phyloP scores from a whole-genome alignment of 2,888 invertebrate genomes.

The Agonopterix arenella region DNA sequence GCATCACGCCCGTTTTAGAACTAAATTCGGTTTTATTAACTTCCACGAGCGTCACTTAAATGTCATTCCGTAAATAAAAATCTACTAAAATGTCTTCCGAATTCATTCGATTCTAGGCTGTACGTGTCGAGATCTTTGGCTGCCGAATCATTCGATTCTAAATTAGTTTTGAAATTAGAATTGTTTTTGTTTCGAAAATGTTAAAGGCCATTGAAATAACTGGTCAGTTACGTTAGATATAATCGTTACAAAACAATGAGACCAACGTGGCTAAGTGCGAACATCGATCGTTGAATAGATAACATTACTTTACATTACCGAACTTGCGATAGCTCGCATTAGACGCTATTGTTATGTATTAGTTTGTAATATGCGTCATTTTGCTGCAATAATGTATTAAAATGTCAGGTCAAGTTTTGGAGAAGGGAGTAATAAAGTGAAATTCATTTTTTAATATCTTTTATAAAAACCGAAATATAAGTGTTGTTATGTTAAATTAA shows the following conservation, averaged over 20 bases:
- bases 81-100: background rate
- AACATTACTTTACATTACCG: slow-evolving; percentile 2
- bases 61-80: slow-evolving; percentile 18
- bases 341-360: too few species aligned
- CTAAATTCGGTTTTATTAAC: slow-evolving; percentile 36
- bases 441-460: too few species aligned
- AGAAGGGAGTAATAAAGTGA: too few species aligned
- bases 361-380: too few species aligned
- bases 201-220: slow-evolving; percentile 12
- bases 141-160: background rate
- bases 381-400: too few species aligned
- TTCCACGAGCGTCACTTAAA: slow-evolving; percentile 22
- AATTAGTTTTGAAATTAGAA: slow-evolving; percentile 3
- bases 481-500: too few species aligned
- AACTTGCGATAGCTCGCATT: background rate
- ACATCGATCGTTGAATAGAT: slow-evolving; percentile 11
- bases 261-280: slow-evolving; percentile 9
- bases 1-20: slow-evolving; percentile 46
- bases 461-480: too few species aligned
- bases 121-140: background rate
- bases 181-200: slow-evolving; percentile 6
- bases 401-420: too few species aligned
- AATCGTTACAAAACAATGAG: slow-evolving; percentile 20
- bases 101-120: too few species aligned
- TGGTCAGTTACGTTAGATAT: slow-evolving; percentile 12